Percentiles rank a stretch among this genome's conserved stretches.
Conservation (phyloP, 2,888 invertebrate genomes). For the Carcina quercana region DNA sequence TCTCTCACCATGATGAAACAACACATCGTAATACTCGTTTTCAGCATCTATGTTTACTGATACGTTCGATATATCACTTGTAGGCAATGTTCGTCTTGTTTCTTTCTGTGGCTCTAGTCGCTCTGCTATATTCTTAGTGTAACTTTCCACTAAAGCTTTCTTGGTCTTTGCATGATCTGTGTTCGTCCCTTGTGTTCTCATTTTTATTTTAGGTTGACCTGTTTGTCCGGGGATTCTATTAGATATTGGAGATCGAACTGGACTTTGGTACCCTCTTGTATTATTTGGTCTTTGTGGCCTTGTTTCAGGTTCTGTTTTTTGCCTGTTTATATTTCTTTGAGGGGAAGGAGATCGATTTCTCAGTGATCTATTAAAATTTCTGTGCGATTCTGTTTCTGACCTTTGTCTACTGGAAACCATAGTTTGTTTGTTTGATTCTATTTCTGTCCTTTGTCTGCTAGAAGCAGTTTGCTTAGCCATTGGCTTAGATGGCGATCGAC, state of each 20-base stretch:
- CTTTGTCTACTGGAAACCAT: not conserved
- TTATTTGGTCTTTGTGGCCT: not conserved
- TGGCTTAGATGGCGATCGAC: not conserved
- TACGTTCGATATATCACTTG: constrained; percentile 33
- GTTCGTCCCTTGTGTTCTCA: constrained; percentile 26
- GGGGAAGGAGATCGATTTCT: constrained; percentile 12
- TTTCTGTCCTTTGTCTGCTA: no score
- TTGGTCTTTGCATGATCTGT: constrained; percentile 34
- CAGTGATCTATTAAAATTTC: not conserved
- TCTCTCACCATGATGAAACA: constrained; percentile 30
- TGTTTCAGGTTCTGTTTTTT: constrained; percentile 1
- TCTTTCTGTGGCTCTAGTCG: constrained; percentile 15
- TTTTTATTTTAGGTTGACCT: no score
- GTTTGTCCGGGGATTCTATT: no score
- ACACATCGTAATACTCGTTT: constrained; percentile 41
- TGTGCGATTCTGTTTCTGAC: not conserved
- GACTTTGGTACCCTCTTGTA: not conserved
- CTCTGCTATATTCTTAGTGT: constrained; percentile 30
- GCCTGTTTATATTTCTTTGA: constrained; percentile 7
- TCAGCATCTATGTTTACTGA: constrained; percentile 46
- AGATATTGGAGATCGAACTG: no score
- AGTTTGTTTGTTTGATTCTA: no score
- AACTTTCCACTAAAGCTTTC: constrained; percentile 39
- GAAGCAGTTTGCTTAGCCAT: not conserved
- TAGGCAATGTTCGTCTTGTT: constrained; percentile 17